phyloP scores from a whole-genome alignment of 1,140 invertebrate genomes.

The Drosophila bifasciata region DNA sequence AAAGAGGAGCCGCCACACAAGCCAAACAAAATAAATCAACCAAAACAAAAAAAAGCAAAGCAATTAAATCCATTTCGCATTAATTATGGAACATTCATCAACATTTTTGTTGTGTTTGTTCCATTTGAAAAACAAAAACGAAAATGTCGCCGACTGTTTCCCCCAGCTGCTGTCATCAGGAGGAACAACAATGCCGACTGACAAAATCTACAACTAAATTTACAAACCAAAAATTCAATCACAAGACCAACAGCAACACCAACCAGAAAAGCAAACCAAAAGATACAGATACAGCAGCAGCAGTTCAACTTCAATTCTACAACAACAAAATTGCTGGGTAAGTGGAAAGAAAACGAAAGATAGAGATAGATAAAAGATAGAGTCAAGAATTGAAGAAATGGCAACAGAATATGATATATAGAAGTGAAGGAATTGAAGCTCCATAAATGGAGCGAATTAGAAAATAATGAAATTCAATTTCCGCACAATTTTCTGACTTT shows the following conservation, averaged over 20 bases:
- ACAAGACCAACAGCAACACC: conserved; percentile 25
- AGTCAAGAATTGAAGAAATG: no score
- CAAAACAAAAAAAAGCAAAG: conserved; percentile 29
- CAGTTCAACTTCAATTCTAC: conserved; percentile 29
- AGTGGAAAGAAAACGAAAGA: conserved; percentile 35
- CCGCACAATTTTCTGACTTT: conserved; percentile 33
- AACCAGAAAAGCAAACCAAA: conserved; percentile 16
- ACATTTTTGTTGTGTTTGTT: conserved; percentile 77
- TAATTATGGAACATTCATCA: conserved; percentile 82
- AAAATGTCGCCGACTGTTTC: conserved; percentile 65
- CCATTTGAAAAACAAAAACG: conserved; percentile 67
- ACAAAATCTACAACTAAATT: conserved; percentile 20
- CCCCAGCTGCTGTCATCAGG: conserved; percentile 57
- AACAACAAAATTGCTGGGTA: conserved; percentile 59
- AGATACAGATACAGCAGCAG: conserved; percentile 32
- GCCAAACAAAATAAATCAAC: conserved; percentile 15
- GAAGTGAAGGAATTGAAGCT: no score
- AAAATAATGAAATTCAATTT: conserved; percentile 54
- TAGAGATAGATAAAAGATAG: no score
- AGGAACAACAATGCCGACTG: conserved; percentile 55
- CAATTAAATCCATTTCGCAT: conserved; percentile 57
- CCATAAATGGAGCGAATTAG: conserved; percentile 29
- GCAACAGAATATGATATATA: no score
- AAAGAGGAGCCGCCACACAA: conserved; percentile 9
- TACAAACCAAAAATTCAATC: conserved; percentile 27